Conservation (phyloP, 2,797 vertebrate genomes). For the Neosilurus hyrtlii region DNA sequence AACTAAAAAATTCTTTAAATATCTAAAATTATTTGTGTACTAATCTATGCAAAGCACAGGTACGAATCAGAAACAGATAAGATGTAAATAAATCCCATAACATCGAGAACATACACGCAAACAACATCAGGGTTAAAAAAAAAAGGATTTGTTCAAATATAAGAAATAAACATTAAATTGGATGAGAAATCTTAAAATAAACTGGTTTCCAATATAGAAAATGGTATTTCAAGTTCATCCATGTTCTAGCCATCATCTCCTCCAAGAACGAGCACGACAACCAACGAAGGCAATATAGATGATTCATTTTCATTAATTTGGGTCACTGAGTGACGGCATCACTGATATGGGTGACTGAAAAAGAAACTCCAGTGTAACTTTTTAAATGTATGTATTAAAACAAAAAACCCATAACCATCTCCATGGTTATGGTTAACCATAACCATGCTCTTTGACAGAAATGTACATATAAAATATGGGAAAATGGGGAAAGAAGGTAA, state of each 20-base stretch:
- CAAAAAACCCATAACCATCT: not conserved
- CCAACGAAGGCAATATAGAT: too few relatives aligned
- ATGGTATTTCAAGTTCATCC: not conserved
- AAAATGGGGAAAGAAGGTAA: too few relatives aligned
- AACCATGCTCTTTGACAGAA: too few relatives aligned
- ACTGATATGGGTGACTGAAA: not conserved
- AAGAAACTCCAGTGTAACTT: not conserved
- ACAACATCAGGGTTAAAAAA: not conserved
- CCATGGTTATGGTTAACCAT: too few relatives aligned
- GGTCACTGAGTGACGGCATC: not conserved
- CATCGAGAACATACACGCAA: too few relatives aligned
- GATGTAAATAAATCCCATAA: not conserved
- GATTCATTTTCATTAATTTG: too few relatives aligned
- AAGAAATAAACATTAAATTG: too few relatives aligned
- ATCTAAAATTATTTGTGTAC: not conserved
- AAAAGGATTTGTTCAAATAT: too few relatives aligned
- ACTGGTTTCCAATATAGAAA: not conserved
- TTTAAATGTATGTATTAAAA: not conserved
- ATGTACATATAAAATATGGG: too few relatives aligned
- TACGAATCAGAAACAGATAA: not conserved
- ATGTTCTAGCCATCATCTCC: not conserved
- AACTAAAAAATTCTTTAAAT: too few relatives aligned
- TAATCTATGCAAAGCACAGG: not conserved
- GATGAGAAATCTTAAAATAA: not conserved
- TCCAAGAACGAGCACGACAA: not conserved